Percentiles rank a stretch among this genome's conserved stretches.
Evolutionary conservation across 2,797 vertebrate species (phyloP).

Genomic region (Cirrhinus mrigala): DNA sequence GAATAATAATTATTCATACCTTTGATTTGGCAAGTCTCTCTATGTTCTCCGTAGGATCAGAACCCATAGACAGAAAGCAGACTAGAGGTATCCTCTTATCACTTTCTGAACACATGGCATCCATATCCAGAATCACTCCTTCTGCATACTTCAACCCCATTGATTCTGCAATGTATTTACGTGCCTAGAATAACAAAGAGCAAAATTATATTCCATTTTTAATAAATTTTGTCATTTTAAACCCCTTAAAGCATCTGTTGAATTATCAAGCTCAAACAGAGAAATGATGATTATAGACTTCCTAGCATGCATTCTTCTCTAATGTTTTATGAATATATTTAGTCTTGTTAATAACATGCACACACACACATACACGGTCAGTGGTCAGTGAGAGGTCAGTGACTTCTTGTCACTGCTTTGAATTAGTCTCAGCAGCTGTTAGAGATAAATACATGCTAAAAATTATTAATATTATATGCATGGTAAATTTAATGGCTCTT

Average conservation of each 20-base stretch:
- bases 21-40: slow-evolving; percentile 84
- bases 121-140: slow-evolving; percentile 84
- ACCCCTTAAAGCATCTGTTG: background rate
- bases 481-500: background rate
- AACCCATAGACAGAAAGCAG: slow-evolving; percentile 86
- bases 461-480: background rate
- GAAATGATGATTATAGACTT: background rate
- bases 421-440: slow-evolving; percentile 8
- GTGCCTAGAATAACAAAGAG: slow-evolving; percentile 71
- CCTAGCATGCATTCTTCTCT: background rate
- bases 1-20: slow-evolving; percentile 64
- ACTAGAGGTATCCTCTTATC: slow-evolving; percentile 80
- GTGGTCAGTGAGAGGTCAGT: background rate
- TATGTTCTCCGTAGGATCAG: slow-evolving; percentile 87
- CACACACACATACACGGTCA: background rate
- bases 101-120: slow-evolving; percentile 82
- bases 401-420: background rate
- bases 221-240: background rate
- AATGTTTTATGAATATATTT: background rate
- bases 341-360: background rate
- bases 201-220: background rate
- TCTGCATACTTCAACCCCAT: slow-evolving; percentile 81
- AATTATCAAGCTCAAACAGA: background rate
- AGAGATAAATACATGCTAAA: background rate
- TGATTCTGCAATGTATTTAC: slow-evolving; percentile 83